Percentiles rank a stretch among this genome's conserved stretches.
phyloP scores from a whole-genome alignment of 1,140 invertebrate genomes.

The Drosophila yakuba region DNA sequence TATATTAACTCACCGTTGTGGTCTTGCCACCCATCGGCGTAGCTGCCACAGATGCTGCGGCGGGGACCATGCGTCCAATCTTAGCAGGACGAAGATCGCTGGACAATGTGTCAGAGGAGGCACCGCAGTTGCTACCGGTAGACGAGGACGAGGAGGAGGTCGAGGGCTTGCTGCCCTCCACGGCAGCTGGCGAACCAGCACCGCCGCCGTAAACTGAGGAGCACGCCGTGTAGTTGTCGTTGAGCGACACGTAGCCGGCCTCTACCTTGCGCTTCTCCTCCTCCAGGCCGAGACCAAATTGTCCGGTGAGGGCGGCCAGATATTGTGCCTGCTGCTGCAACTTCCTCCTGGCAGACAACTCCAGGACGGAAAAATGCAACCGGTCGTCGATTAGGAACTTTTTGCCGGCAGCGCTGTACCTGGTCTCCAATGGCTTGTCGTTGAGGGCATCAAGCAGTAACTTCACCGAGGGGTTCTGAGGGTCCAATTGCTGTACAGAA shows the following conservation, averaged over 20 bases:
- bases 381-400: slow-evolving; percentile 73
- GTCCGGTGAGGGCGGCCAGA: slow-evolving; percentile 10
- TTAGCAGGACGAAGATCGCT: slow-evolving; percentile 51
- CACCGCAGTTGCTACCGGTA: slow-evolving; percentile 2
- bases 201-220: slow-evolving; percentile 65
- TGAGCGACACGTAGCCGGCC: slow-evolving; percentile 63
- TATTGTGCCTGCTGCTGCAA: slow-evolving; percentile 38
- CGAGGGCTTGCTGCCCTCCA: slow-evolving; percentile 19
- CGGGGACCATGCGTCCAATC: slow-evolving; percentile 54
- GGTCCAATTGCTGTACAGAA: slow-evolving; percentile 30
- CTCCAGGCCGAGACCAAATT: slow-evolving; percentile 21
- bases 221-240: slow-evolving; percentile 69
- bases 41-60: slow-evolving; percentile 24
- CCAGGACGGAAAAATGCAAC: slow-evolving; percentile 59
- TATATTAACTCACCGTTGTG: slow-evolving; percentile 46
- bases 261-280: slow-evolving; percentile 60
- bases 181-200: slow-evolving; percentile 13
- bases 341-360: slow-evolving; percentile 38
- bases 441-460: slow-evolving; percentile 31
- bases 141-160: slow-evolving; percentile 15
- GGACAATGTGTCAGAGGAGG: slow-evolving; percentile 3
- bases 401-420: slow-evolving; percentile 25
- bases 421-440: slow-evolving; percentile 11
- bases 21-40: slow-evolving; percentile 46
- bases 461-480: slow-evolving; percentile 23